phyloP scores from a whole-genome alignment of 2,113 vertebrate genomes.

The Blennius ocellaris region DNA sequence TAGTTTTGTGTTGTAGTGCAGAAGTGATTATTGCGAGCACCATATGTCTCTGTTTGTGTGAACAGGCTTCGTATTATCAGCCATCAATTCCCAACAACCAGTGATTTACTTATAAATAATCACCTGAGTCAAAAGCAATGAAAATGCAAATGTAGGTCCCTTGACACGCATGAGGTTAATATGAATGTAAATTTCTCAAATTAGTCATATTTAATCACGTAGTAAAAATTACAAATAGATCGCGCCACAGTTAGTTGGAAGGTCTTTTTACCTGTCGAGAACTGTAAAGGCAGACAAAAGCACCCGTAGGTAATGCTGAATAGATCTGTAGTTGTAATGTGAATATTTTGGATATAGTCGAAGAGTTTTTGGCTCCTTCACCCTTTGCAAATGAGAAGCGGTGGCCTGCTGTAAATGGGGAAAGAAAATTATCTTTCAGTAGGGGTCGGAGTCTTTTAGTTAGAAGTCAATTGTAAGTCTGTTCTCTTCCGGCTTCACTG shows the following conservation, averaged over 20 bases:
- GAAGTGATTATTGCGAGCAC: neutral
- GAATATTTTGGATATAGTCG: neutral
- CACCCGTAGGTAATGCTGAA: neutral
- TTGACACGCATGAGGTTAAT: constrained; percentile 19
- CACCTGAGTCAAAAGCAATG: neutral
- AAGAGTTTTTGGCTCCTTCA: neutral
- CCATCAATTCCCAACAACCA: neutral
- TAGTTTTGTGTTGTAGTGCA: constrained; percentile 32
- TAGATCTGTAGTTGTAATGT: neutral
- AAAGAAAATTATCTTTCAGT: constrained; percentile 2
- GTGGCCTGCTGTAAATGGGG: neutral
- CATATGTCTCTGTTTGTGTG: constrained; percentile 1
- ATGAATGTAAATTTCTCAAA: neutral
- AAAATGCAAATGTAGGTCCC: constrained; percentile 20
- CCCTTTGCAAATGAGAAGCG: neutral
- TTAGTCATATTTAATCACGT: constrained; percentile 3
- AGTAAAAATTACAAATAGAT: neutral
- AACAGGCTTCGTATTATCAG: constrained; percentile 13
- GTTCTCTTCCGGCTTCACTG: constrained; percentile 1
- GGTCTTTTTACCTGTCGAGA: neutral
- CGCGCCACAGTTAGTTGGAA: neutral
- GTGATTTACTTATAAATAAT: neutral
- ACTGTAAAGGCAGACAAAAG: neutral
- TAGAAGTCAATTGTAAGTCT: constrained; percentile 20
- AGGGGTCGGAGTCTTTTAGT: constrained; percentile 11